Conservation (phyloP, 2,113 vertebrate genomes). For the Menidia beryllina region DNA sequence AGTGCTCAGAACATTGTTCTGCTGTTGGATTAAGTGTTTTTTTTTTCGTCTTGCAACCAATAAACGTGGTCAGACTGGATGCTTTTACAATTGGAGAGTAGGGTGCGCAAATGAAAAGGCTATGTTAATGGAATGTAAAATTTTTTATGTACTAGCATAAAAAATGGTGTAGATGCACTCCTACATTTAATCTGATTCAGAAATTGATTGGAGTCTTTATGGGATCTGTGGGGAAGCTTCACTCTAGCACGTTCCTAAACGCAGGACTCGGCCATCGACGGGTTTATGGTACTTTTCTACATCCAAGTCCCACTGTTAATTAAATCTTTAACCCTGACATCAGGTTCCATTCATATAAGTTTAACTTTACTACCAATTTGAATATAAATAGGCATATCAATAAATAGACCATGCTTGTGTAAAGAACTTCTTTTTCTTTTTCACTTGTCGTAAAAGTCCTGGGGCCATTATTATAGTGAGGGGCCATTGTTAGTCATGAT, state of each 20-base stretch:
- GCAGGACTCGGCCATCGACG: background rate
- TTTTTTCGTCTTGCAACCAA: too few relatives aligned
- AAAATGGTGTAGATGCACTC: too few relatives aligned
- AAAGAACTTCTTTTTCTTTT: background rate
- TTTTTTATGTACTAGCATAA: too few relatives aligned
- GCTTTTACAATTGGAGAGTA: too few relatives aligned
- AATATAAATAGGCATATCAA: background rate
- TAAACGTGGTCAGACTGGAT: too few relatives aligned
- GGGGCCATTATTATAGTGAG: too few relatives aligned
- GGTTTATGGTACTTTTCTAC: background rate
- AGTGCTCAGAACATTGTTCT: background rate
- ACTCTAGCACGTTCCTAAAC: background rate
- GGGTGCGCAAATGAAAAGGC: too few relatives aligned
- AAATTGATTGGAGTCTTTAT: too few relatives aligned
- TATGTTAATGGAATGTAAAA: too few relatives aligned
- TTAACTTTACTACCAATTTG: background rate
- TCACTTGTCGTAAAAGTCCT: constrained; percentile 36
- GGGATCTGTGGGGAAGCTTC: too few relatives aligned
- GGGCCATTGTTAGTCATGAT: constrained; percentile 34
- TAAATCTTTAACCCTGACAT: background rate
- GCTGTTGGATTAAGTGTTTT: too few relatives aligned
- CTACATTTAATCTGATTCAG: too few relatives aligned
- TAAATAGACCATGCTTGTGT: background rate
- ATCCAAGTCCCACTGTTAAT: background rate
- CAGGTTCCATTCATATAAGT: background rate